Evolutionary conservation across 2,888 invertebrate species (phyloP).

Genomic region (Caenorhabditis imperialis): DNA sequence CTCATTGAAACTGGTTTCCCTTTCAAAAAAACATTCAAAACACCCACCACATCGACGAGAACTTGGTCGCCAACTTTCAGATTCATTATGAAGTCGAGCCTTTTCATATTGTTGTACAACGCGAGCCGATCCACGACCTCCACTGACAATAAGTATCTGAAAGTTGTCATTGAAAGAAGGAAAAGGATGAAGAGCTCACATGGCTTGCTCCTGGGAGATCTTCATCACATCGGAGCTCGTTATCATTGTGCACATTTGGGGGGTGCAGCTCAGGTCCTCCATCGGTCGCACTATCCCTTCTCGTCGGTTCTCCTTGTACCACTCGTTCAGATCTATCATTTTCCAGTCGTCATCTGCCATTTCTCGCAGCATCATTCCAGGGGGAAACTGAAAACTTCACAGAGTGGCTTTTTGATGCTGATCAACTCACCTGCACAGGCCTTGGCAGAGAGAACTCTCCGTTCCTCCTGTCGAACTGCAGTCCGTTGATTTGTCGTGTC

Average conservation of each 20-base stretch:
- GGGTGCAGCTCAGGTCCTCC: constrained; percentile 30
- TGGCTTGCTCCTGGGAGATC: constrained; percentile 33
- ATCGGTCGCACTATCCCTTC: constrained; percentile 23
- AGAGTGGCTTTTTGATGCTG: not conserved
- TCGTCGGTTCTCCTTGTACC: constrained; percentile 2
- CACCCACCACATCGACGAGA: constrained; percentile 43
- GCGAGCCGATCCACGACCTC: constrained; percentile 19
- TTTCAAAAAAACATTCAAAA: constrained; percentile 11
- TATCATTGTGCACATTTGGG: constrained; percentile 35
- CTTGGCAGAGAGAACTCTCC: constrained; percentile 5
- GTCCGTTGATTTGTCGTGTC: constrained; percentile 11
- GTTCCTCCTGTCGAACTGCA: constrained; percentile 9
- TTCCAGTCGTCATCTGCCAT: constrained; percentile 44
- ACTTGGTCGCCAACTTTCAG: constrained; percentile 34
- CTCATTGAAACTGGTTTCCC: not conserved
- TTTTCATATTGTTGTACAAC: constrained; percentile 23
- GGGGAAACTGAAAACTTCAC: not conserved
- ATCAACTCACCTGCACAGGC: constrained; percentile 18
- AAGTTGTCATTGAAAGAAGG: not conserved
- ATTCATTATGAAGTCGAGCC: constrained; percentile 25
- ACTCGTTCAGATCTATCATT: constrained; percentile 17
- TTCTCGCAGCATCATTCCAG: constrained; percentile 32
- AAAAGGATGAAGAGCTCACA: constrained; percentile 13
- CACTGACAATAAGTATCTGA: constrained; percentile 44
- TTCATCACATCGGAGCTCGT: constrained; percentile 43